These are phyloP conservation scores for Leptinotarsa defecta DNA, from an alignment of 1,140 invertebrate species.

Conservation along the genomic window DNA sequence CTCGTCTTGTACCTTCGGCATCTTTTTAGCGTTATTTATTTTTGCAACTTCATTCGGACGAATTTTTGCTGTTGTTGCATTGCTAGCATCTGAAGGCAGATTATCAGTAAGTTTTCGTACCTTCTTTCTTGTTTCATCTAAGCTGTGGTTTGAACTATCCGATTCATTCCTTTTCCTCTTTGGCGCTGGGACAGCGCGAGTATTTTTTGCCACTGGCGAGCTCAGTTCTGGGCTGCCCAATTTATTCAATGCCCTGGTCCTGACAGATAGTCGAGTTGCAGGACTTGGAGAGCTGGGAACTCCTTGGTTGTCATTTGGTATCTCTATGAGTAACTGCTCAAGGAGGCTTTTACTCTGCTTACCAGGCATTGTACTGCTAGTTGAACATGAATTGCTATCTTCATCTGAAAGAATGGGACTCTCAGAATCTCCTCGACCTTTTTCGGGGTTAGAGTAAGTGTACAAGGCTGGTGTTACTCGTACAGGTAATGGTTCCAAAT, in stretches of 20 bases:
- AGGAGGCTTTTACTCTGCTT: slow-evolving; percentile 65
- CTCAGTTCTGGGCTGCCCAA: slow-evolving; percentile 70
- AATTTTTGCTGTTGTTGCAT: background rate
- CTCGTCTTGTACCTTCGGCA: slow-evolving; percentile 56
- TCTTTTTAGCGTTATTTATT: slow-evolving; percentile 30
- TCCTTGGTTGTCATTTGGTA: slow-evolving; percentile 61
- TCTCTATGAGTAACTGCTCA: slow-evolving; percentile 78
- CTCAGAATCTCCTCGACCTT: slow-evolving; percentile 49
- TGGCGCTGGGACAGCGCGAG: slow-evolving; percentile 44
- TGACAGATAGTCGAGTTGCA: slow-evolving; percentile 55
- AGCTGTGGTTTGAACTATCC: slow-evolving; percentile 70
- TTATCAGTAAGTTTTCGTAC: slow-evolving; percentile 61
- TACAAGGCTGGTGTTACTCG: slow-evolving; percentile 73
- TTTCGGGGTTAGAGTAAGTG: slow-evolving; percentile 72
- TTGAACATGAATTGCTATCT: slow-evolving; percentile 42
- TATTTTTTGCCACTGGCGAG: slow-evolving; percentile 54
- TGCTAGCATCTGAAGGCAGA: background rate
- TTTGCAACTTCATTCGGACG: slow-evolving; percentile 26
- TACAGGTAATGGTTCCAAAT: slow-evolving; percentile 64
- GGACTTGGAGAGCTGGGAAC: slow-evolving; percentile 50
- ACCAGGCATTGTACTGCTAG: slow-evolving; percentile 23
- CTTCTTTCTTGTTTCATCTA: slow-evolving; percentile 58
- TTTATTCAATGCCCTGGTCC: slow-evolving; percentile 73
- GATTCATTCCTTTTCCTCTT: slow-evolving; percentile 79
- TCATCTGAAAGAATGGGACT: slow-evolving; percentile 37